Evolutionary conservation across 2,888 invertebrate species (phyloP), one percentile per base, ranked within the genome.

Genomic region (Merodon equestris): DNA sequence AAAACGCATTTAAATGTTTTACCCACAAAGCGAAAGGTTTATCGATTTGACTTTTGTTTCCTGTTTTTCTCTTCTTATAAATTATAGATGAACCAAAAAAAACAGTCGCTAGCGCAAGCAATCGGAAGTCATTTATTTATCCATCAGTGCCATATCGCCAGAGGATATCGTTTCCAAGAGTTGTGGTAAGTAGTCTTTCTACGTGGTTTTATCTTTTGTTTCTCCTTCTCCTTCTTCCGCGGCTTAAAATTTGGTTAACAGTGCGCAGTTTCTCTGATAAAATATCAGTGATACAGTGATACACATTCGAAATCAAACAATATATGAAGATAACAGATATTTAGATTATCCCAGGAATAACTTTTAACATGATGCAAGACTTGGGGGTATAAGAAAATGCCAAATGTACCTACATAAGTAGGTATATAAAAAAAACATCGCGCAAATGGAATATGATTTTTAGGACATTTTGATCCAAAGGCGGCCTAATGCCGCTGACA

Each of bases 121-220:
- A 40, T 44, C 58, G 27, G 34, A 58, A 54, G 50, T 63, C 67
- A 4, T 77, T 77, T 47, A 13, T 73, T 27, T n/a, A 13, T 15
- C 84, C 86, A 15, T 84, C 84, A 9, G 84, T 83, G 70, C 84
- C 87, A 17, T 89, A 87, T 75, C 83, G 81, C 1, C 85, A 87
- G 51, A 86, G 88, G 44, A 87, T 90, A 7, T 82, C 82, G 9
- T 90, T 90, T 53, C 85, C 89, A n/a, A 86, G 89, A 70, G 84
- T 90, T 44, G 85, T 91, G 89, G 91, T 91, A 87, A 82, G 83
- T 67, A 4, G 42, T 18, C n/a, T 48, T 48, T 19, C 2, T 45
- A 44, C 18, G 5, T 38, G 51, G 12, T 34, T 48, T 44, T 42
- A 2, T 27, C 7, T 27, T 27, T 4, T 27, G 27, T 27, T 27